These are phyloP conservation scores for Leptopterna dolabrata DNA, from an alignment of 2,888 invertebrate genomes.

Conservation along the genomic window DNA sequence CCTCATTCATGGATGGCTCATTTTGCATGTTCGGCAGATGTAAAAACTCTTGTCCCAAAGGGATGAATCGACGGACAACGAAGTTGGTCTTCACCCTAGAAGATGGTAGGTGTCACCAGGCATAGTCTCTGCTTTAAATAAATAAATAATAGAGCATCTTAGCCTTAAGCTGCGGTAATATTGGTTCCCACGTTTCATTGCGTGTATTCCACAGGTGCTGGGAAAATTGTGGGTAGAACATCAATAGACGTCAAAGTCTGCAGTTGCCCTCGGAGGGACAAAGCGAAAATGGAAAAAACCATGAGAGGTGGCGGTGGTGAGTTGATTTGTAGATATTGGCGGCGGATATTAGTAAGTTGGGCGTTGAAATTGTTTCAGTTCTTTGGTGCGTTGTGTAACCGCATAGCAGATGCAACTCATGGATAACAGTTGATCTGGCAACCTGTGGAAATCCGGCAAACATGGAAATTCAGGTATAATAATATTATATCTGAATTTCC, in stretches of 20 bases:
- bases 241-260: slow-evolving; percentile 79
- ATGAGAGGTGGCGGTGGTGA: not conserved
- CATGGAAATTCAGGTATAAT: too few relatives aligned
- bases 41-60: slow-evolving; percentile 81
- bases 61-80: slow-evolving; percentile 80
- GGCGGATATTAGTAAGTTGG: too few relatives aligned
- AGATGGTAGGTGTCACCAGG: slow-evolving; percentile 59
- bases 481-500: too few relatives aligned
- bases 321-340: not conserved
- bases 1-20: not conserved
- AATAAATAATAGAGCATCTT: too few relatives aligned
- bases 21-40: slow-evolving; percentile 70
- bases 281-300: slow-evolving; percentile 72
- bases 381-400: too few relatives aligned
- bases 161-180: not conserved
- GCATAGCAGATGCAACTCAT: too few relatives aligned
- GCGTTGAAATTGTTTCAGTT: too few relatives aligned
- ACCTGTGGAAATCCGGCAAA: too few relatives aligned
- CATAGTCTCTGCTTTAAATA: too few relatives aligned
- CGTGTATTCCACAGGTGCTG: not conserved
- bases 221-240: slow-evolving; percentile 68
- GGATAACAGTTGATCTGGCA: too few relatives aligned
- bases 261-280: slow-evolving; percentile 81
- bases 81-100: slow-evolving; percentile 80
- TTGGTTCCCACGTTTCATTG: not conserved